These are phyloP conservation scores for Oreochromis spilurus DNA, from an alignment of 2,113 vertebrate species.

Conservation along the genomic window DNA sequence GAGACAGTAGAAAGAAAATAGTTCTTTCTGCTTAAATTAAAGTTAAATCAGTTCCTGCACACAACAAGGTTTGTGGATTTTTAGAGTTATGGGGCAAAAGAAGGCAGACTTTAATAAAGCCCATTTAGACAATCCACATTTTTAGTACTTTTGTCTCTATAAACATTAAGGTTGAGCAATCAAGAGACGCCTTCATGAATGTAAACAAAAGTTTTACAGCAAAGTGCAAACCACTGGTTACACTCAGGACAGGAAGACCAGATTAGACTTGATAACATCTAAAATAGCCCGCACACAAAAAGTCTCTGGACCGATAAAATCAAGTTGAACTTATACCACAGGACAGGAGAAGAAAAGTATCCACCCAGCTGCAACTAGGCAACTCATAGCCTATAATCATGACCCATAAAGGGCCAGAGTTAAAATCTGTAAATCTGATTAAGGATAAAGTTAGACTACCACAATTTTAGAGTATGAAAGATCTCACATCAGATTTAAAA, in stretches of 20 bases:
- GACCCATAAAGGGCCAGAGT: neutral
- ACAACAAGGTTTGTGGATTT: neutral
- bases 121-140: neutral
- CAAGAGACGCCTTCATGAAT: neutral
- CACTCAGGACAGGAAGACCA: neutral
- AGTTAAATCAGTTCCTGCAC: neutral
- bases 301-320: neutral
- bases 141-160: neutral
- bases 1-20: neutral
- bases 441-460: neutral
- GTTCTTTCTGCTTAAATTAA: neutral
- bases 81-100: neutral
- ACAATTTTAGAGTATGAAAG: neutral
- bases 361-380: neutral
- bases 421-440: neutral
- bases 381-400: neutral
- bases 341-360: neutral
- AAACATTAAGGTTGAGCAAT: neutral
- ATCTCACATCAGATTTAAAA: neutral
- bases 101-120: fast-evolving
- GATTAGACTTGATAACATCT: neutral
- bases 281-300: neutral
- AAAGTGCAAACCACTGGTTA: neutral
- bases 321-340: neutral
- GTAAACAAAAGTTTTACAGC: neutral